These are phyloP conservation scores for Sebastes elongatus DNA, from an alignment of 2,797 vertebrate species.

Conservation along the genomic window DNA sequence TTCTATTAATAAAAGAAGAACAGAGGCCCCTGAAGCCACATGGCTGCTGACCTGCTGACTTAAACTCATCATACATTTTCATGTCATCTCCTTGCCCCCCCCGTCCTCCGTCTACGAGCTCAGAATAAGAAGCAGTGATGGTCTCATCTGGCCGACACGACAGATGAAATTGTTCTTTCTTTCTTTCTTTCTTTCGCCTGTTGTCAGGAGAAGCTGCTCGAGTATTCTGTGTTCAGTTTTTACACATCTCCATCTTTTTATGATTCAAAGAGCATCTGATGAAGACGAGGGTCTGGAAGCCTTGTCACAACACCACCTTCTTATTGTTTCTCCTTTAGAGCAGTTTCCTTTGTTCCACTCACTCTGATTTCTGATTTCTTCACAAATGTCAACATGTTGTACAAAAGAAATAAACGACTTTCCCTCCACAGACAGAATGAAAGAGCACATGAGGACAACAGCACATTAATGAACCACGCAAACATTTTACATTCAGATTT, in stretches of 20 bases:
- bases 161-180: conserved; percentile 25
- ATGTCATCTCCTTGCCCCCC: neutral
- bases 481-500: too few relatives aligned
- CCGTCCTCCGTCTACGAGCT: neutral
- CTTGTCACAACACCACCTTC: conserved; percentile 13
- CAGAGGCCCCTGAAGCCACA: neutral
- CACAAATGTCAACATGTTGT: neutral
- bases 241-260: neutral
- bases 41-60: neutral
- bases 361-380: neutral
- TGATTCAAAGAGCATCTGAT: conserved; percentile 11
- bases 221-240: neutral
- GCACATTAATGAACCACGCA: neutral
- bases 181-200: neutral
- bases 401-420: neutral
- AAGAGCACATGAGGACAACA: neutral
- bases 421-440: neutral
- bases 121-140: neutral
- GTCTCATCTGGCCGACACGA: conserved; percentile 12
- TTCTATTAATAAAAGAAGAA: too few relatives aligned
- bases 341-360: neutral
- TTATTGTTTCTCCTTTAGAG: neutral
- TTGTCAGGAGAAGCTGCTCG: neutral
- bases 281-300: neutral
- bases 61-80: neutral